These are phyloP conservation scores for Tachystola acroxantha DNA, from an alignment of 2,888 invertebrate genomes.

Conservation along the genomic window DNA sequence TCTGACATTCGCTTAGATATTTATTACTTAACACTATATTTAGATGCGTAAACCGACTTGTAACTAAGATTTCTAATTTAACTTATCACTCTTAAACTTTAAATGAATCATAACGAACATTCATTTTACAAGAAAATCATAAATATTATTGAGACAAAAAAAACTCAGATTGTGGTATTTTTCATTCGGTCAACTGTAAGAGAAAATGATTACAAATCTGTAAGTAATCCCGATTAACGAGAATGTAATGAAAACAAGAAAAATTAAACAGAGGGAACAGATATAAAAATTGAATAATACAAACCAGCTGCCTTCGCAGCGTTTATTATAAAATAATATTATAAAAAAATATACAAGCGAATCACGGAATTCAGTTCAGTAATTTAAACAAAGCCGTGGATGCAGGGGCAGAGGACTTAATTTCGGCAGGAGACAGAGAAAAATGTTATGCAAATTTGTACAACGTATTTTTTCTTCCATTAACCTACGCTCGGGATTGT, in stretches of 20 bases:
- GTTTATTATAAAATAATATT: constrained; percentile 32
- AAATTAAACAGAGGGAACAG: constrained; percentile 26
- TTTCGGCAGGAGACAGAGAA: constrained; percentile 62
- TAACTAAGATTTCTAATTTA: too few relatives aligned
- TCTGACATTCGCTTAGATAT: constrained; percentile 52
- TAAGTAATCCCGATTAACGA: neutral
- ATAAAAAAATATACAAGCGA: constrained; percentile 46
- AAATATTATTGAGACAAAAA: too few relatives aligned
- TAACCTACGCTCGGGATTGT: constrained; percentile 60
- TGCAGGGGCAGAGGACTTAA: constrained; percentile 61
- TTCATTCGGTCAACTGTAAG: too few relatives aligned
- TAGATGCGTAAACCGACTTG: neutral
- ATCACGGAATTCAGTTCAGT: constrained; percentile 61
- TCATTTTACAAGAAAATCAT: too few relatives aligned
- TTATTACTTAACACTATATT: constrained; percentile 36
- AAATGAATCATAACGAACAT: too few relatives aligned
- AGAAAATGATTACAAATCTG: too few relatives aligned
- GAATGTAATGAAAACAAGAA: constrained; percentile 12
- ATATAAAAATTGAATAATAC: constrained; percentile 37
- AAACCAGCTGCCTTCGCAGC: constrained; percentile 6
- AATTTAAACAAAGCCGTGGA: constrained; percentile 69
- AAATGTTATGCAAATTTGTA: constrained; percentile 77
- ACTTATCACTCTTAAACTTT: too few relatives aligned
- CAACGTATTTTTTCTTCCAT: constrained; percentile 74
- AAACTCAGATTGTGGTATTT: too few relatives aligned